phyloP scores from a whole-genome alignment of 2,797 vertebrate species.

The Takifugu ocellatus region DNA sequence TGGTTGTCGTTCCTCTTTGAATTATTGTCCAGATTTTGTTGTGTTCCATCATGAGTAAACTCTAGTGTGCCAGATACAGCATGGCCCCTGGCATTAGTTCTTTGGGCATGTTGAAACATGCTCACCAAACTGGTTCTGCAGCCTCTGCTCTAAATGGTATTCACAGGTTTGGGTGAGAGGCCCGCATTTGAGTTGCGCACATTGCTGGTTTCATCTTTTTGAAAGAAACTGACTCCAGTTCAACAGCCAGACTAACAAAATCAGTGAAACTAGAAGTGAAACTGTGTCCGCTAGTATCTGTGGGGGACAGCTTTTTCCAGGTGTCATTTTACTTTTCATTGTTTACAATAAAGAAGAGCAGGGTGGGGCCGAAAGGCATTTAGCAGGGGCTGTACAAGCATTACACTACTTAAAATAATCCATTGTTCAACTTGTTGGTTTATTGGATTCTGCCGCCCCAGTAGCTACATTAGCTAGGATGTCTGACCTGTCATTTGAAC shows the following conservation, averaged over 20 bases:
- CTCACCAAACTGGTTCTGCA: slow-evolving; percentile 68
- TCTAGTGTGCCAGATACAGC: slow-evolving; percentile 12
- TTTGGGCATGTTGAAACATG: slow-evolving; percentile 60
- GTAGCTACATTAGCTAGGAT: not conserved
- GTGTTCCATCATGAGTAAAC: slow-evolving; percentile 1
- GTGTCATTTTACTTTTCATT: slow-evolving; percentile 54
- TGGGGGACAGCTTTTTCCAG: slow-evolving; percentile 19
- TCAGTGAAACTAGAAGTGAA: slow-evolving; percentile 9
- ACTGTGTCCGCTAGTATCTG: slow-evolving; percentile 10
- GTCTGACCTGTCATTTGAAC: not conserved
- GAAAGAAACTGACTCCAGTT: slow-evolving; percentile 15
- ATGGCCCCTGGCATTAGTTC: slow-evolving; percentile 25
- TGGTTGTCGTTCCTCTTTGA: not conserved
- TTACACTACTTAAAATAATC: not conserved
- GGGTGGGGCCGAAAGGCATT: slow-evolving; percentile 16
- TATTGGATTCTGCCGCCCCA: no score
- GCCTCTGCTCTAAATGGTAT: slow-evolving; percentile 28
- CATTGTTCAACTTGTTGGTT: not conserved
- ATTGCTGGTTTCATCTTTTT: slow-evolving; percentile 7
- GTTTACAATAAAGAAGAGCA: not conserved
- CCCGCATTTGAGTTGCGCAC: slow-evolving; percentile 15
- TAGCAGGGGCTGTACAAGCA: not conserved
- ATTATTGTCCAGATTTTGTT: not conserved
- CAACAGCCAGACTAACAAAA: slow-evolving; percentile 6
- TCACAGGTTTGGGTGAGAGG: slow-evolving; percentile 29